A percentile compares a stretch with the other conserved stretches of the same genome.
phyloP scores from a whole-genome alignment of 2,797 vertebrate species.

The Hemitrygon akajei region DNA sequence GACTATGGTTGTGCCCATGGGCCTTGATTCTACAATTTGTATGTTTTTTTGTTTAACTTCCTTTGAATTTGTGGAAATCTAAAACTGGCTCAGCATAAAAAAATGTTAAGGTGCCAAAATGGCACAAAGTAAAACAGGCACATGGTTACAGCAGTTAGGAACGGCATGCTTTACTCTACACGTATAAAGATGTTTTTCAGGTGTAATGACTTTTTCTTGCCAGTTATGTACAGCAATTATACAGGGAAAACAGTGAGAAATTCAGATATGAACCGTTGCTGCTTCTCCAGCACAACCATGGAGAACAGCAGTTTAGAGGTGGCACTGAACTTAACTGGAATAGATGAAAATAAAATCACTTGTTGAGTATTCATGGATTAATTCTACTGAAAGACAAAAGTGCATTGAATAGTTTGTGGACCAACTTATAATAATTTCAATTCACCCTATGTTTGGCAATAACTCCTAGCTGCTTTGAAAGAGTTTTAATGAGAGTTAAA shows the following conservation, averaged over 20 bases:
- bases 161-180: background rate
- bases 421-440: background rate
- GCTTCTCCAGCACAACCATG: background rate
- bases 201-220: background rate
- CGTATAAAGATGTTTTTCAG: background rate
- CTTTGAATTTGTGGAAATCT: background rate
- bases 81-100: background rate
- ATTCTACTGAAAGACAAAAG: background rate
- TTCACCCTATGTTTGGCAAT: constrained; percentile 9
- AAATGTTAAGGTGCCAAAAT: no score
- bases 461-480: background rate
- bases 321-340: background rate
- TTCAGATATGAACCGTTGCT: background rate
- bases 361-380: background rate
- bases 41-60: background rate
- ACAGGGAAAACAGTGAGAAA: background rate
- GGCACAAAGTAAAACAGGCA: no score
- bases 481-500: constrained; percentile 4
- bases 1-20: background rate
- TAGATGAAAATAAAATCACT: background rate
- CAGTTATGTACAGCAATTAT: background rate
- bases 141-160: background rate
- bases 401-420: background rate
- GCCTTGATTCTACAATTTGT: background rate
- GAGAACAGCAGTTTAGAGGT: background rate